Conservation (phyloP, 2,113 vertebrate genomes). For the Charadrius vociferus region DNA sequence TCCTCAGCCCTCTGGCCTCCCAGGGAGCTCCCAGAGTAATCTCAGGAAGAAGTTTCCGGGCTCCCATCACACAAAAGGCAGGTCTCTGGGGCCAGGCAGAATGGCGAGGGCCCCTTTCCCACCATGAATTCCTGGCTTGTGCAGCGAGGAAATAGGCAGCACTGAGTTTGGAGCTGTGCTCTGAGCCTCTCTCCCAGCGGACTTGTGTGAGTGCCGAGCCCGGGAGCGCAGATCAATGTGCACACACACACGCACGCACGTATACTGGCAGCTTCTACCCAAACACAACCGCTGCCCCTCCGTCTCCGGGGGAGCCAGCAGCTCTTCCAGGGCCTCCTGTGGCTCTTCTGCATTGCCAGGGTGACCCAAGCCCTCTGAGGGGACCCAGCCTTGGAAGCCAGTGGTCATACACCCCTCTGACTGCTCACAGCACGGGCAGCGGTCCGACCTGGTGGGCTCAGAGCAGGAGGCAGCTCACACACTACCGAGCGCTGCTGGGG, state of each 20-base stretch:
- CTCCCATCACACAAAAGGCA: not conserved
- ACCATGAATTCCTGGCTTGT: not conserved
- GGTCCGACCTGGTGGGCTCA: not conserved
- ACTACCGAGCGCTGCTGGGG: accelerated
- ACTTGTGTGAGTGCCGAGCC: not conserved
- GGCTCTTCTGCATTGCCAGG: not conserved
- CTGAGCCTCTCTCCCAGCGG: not conserved
- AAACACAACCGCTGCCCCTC: not conserved
- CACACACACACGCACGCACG: accelerated
- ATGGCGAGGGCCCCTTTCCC: accelerated
- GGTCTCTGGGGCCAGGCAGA: not conserved
- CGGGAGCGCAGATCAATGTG: not conserved
- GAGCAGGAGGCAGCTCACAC: not conserved
- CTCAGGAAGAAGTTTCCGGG: not conserved
- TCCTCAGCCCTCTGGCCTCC: not conserved
- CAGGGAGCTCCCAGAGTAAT: not conserved
- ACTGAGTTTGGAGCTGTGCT: not conserved
- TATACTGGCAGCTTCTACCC: not conserved
- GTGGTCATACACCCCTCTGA: not conserved
- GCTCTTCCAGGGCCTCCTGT: not conserved
- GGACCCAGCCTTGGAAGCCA: accelerated
- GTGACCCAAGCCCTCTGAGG: not conserved
- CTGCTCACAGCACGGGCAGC: accelerated
- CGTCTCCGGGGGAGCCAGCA: accelerated
- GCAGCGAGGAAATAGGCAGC: not conserved